phyloP scores from a whole-genome alignment of 2,113 vertebrate species.

The Toxotes chatareus region DNA sequence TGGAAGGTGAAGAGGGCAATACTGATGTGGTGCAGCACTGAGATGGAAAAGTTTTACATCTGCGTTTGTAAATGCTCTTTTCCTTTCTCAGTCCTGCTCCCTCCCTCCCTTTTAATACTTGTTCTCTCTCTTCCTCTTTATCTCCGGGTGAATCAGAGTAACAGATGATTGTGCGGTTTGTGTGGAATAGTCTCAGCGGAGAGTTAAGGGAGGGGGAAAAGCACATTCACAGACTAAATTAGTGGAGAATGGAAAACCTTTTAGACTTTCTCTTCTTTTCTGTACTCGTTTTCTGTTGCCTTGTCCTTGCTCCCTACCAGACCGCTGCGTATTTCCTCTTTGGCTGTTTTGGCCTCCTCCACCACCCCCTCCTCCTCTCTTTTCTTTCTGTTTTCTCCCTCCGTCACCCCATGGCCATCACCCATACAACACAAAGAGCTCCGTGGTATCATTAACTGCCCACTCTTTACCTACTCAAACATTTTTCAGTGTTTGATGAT shows the following conservation, averaged over 20 bases:
- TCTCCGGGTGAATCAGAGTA: slow-evolving; percentile 72
- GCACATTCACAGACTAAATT: slow-evolving; percentile 70
- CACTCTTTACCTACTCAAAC: slow-evolving; percentile 59
- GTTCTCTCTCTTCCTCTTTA: slow-evolving; percentile 64
- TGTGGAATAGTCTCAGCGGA: slow-evolving; percentile 69
- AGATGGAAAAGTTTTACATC: slow-evolving; percentile 57
- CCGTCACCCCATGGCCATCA: slow-evolving; percentile 53
- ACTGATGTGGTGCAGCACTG: slow-evolving; percentile 14
- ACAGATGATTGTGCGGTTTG: slow-evolving; percentile 75
- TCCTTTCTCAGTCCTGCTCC: slow-evolving; percentile 36
- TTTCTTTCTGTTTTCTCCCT: slow-evolving; percentile 22
- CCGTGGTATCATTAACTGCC: slow-evolving; percentile 64
- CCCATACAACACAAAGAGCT: slow-evolving; percentile 56
- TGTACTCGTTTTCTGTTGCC: slow-evolving; percentile 57
- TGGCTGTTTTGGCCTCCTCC: slow-evolving; percentile 42
- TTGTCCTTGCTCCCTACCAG: slow-evolving; percentile 59
- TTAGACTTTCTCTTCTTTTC: slow-evolving; percentile 65
- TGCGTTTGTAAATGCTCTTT: slow-evolving; percentile 58
- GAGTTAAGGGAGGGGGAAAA: slow-evolving; percentile 39
- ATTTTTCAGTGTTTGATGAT: slow-evolving; percentile 48
- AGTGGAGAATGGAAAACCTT: slow-evolving; percentile 70
- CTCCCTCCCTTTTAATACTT: slow-evolving; percentile 29
- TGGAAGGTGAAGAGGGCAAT: slow-evolving; percentile 19
- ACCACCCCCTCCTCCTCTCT: slow-evolving; percentile 33
- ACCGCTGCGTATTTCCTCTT: slow-evolving; percentile 54